Percentiles rank a stretch among this genome's conserved stretches.
phyloP scores from a whole-genome alignment of 2,888 invertebrate species.

The Pheosia tremula region DNA sequence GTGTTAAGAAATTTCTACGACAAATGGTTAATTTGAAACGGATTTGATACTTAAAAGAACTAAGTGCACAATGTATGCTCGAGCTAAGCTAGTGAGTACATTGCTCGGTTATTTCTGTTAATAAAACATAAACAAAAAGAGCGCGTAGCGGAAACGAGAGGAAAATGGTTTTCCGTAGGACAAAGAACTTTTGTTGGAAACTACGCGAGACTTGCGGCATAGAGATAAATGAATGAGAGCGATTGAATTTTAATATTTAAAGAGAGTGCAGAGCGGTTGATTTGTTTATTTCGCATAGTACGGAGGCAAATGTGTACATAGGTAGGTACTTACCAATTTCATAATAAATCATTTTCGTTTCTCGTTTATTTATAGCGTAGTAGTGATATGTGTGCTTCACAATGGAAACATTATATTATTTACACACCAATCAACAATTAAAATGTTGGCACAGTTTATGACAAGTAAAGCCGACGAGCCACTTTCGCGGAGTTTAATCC shows the following conservation, averaged over 20 bases:
- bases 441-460: constrained; percentile 43
- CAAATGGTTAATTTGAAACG: too few species aligned
- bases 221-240: constrained; percentile 33
- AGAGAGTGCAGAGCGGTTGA: constrained; percentile 4
- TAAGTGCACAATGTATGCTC: background rate
- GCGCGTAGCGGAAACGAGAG: constrained; percentile 26
- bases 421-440: too few species aligned
- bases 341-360: too few species aligned
- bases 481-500: constrained; percentile 60
- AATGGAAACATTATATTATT: too few species aligned
- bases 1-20: constrained; percentile 26
- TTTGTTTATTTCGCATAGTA: background rate
- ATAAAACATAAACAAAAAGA: constrained; percentile 33
- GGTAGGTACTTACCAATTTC: too few species aligned
- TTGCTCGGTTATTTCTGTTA: constrained; percentile 17
- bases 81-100: background rate
- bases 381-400: too few species aligned
- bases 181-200: constrained; percentile 42
- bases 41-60: too few species aligned
- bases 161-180: constrained; percentile 42
- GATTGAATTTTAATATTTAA: constrained; percentile 41
- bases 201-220: constrained; percentile 27
- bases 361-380: too few species aligned
- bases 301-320: background rate
- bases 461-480: constrained; percentile 49